Conservation (phyloP, 2,888 invertebrate species). For the Pseudoips prasinana region DNA sequence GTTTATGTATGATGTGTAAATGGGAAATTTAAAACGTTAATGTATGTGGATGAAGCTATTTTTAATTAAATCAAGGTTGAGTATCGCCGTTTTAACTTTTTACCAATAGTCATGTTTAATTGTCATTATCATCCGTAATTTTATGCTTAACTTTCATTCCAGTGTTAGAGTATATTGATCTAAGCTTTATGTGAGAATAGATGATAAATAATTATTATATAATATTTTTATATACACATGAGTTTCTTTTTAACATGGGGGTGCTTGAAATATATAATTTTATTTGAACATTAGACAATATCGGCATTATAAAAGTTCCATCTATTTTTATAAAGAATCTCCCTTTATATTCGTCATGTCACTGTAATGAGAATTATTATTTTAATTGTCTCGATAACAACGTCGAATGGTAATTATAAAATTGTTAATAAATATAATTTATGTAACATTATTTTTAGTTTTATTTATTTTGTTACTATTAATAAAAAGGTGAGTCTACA, state of each 20-base stretch:
- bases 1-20: background rate
- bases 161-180: constrained; percentile 69
- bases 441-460: constrained; percentile 70
- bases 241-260: constrained; percentile 53
- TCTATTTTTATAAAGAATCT: constrained; percentile 55
- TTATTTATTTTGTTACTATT: constrained; percentile 50
- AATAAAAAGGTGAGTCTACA: constrained; percentile 62
- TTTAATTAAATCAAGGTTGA: constrained; percentile 20
- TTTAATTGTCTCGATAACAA: constrained; percentile 54
- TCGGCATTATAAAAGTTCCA: constrained; percentile 31
- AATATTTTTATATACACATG: constrained; percentile 68
- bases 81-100: constrained; percentile 35
- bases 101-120: constrained; percentile 39
- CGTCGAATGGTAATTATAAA: constrained; percentile 64
- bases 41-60: no score
- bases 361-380: constrained; percentile 54
- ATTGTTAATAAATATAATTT: constrained; percentile 78
- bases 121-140: constrained; percentile 50
- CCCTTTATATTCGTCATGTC: constrained; percentile 52
- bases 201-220: constrained; percentile 50
- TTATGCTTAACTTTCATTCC: constrained; percentile 77
- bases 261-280: constrained; percentile 61
- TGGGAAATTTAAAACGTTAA: background rate
- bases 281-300: constrained; percentile 48
- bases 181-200: constrained; percentile 73